Percentiles rank a stretch among this genome's conserved stretches.
Evolutionary conservation across 92 coral and sea anemone species (phyloP).

Genomic region (Muricea muricata): DNA sequence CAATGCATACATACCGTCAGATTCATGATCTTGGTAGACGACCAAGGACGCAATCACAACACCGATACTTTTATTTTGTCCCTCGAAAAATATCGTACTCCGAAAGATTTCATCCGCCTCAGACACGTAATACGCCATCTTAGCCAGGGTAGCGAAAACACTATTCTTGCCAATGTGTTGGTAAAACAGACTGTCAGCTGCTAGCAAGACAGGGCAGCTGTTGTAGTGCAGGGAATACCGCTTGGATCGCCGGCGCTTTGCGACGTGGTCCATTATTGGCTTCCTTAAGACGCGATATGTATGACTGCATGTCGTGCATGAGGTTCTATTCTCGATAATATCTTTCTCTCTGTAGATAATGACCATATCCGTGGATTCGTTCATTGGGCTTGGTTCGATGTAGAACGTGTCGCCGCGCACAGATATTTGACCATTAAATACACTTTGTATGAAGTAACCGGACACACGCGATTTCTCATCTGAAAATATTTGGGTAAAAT

Average conservation of each 20-base stretch:
- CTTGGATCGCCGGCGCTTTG: background rate
- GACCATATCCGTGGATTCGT: background rate
- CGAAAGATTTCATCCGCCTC: constrained; percentile 85
- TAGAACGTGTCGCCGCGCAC: constrained; percentile 44
- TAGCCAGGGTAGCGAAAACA: constrained; percentile 70
- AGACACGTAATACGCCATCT: constrained; percentile 82
- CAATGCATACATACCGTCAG: constrained; percentile 75
- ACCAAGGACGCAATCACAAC: constrained; percentile 79
- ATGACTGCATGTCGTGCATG: background rate
- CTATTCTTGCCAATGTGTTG: constrained; percentile 73
- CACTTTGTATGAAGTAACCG: constrained; percentile 71
- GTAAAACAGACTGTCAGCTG: constrained; percentile 83
- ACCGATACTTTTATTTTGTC: constrained; percentile 82
- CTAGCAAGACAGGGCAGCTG: constrained; percentile 84
- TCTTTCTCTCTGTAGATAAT: constrained; percentile 26
- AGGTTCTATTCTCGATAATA: background rate
- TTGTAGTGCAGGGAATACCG: constrained; percentile 25
- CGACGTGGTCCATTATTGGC: background rate
- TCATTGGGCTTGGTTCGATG: background rate
- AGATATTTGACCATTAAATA: constrained; percentile 77
- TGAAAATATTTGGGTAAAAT: constrained; percentile 1
- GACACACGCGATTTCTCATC: constrained; percentile 76
- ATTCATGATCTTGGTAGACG: constrained; percentile 66
- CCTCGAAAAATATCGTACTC: constrained; percentile 80
- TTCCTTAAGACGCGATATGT: background rate